Conservation (phyloP, 2,888 invertebrate species). For the Macaria liturata region DNA sequence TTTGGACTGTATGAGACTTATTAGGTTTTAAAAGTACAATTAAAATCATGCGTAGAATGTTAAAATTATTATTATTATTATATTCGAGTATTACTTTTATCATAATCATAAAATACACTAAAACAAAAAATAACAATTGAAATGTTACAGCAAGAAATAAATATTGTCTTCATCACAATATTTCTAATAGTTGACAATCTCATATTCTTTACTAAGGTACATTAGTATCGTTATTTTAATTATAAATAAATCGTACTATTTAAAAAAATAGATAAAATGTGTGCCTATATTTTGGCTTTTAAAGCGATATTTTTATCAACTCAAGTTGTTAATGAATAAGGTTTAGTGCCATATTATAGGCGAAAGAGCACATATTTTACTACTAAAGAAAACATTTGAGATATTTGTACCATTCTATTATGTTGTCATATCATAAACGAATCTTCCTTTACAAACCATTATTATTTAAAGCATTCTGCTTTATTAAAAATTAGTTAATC, state of each 20-base stretch:
- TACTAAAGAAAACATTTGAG: no score
- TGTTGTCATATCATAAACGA: no score
- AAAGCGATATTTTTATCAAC: slow-evolving; percentile 21
- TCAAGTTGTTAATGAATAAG: slow-evolving; percentile 16
- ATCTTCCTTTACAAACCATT: no score
- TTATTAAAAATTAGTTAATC: no score
- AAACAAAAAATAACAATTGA: no score
- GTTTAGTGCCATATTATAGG: slow-evolving; percentile 14
- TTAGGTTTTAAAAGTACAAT: slow-evolving; percentile 7
- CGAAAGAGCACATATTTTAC: neutral
- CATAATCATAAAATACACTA: no score
- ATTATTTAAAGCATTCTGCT: no score
- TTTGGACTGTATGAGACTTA: slow-evolving; percentile 11
- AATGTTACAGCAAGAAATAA: neutral
- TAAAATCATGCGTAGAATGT: neutral
- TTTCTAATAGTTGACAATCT: no score
- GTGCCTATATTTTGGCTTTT: slow-evolving; percentile 19
- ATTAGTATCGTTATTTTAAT: neutral
- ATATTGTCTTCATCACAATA: neutral
- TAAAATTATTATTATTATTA: neutral
- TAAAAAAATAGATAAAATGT: neutral
- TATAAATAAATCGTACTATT: neutral
- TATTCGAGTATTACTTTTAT: no score
- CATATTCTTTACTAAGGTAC: no score
- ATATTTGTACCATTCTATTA: no score